Evolutionary conservation across 2,888 invertebrate species (phyloP), one percentile per base, ranked within the genome.

Genomic region (Digitonthophagus gazella): DNA sequence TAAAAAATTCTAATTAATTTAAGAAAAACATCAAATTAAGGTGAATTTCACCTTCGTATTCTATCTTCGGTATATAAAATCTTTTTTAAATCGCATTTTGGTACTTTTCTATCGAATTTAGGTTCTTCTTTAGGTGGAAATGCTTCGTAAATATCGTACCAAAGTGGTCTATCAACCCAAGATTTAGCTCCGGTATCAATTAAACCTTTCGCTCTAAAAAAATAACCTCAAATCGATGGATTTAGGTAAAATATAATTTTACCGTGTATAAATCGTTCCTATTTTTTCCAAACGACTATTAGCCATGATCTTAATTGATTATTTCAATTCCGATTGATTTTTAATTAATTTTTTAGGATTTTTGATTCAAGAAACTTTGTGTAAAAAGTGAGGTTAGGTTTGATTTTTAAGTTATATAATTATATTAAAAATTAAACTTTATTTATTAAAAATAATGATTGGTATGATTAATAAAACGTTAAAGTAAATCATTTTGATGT

Each of bases 41-140:
- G 15, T 20, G 2, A 57, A 54, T 15, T 58, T 64, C 58, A 70
- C 70, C 92, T 94, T 88, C 97, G 87, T 14, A 93, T 83, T 67
- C 84, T 77, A 83, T 97, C 97, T 84, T 97, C 97, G 66, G 89
- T 83, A 77, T 95, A 97, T 75, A 95, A 91, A 75, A 96, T 93
- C 73, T 86, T 83, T 75, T 84, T 87, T 6, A 95, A 82, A 8
- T 88, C 85, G 6, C 86, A 83, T 70, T 88, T 86, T 0, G 89
- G 86, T 28, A 85, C 86, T 3, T 89, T 87, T 77, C 91, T 86
- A 74, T 92, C 91, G 83, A 86, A 93, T 71, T 86, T 85, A 3
- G 98, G 98, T 77, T 95, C 93, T 58, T 89, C 83, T 73, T 90
- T 89, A 0, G 98, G 98, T 4, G 98, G 98, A 84, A 96, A 96